These are phyloP conservation scores for Bruchidius siliquastri DNA, from an alignment of 2,888 invertebrate species.

Conservation along the genomic window DNA sequence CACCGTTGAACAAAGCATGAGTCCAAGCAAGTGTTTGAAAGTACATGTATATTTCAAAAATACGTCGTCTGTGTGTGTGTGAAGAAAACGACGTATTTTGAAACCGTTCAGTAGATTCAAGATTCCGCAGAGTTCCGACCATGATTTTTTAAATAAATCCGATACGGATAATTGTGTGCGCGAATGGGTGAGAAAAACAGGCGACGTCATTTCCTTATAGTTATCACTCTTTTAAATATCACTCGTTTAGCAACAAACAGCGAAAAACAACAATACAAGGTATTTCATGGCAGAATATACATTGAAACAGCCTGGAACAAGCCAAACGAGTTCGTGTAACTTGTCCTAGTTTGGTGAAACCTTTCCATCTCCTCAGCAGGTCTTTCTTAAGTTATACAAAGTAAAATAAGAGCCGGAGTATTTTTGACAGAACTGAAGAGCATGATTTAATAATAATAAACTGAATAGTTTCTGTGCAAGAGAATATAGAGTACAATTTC, in stretches of 20 bases:
- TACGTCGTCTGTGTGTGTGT: neutral
- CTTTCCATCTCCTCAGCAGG: no score
- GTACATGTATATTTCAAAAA: neutral
- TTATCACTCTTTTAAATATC: constrained; percentile 11
- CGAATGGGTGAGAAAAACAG: constrained; percentile 38
- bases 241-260: neutral
- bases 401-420: no score
- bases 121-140: neutral
- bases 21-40: neutral
- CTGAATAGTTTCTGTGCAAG: no score
- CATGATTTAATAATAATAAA: no score
- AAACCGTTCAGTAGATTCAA: neutral
- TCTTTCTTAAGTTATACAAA: no score
- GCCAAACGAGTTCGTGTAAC: no score
- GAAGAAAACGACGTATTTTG: neutral
- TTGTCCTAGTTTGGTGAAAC: no score
- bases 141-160: constrained; percentile 33
- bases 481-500: no score
- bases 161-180: constrained; percentile 49
- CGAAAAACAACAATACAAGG: neutral
- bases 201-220: constrained; percentile 14
- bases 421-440: no score
- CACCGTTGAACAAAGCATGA: neutral
- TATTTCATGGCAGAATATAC: neutral
- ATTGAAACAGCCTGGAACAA: no score